Conservation (phyloP, 2,113 vertebrate species). For the Corapipo altera region DNA sequence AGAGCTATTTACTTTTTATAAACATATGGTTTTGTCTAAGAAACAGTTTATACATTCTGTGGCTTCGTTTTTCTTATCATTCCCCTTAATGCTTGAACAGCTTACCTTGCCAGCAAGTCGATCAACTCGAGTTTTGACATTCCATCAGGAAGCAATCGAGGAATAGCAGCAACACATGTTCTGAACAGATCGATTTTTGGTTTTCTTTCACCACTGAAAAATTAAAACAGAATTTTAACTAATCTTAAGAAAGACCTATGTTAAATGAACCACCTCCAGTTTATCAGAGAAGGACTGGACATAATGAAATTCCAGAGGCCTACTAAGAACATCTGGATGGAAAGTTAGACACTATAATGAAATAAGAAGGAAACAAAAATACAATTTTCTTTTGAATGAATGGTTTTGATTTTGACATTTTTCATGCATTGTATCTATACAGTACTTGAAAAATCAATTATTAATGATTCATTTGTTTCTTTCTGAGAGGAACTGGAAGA, state of each 20-base stretch:
- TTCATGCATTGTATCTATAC: not conserved
- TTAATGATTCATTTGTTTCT: not conserved
- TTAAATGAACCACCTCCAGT: not conserved
- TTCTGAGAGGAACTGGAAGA: not conserved
- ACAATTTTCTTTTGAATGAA: not conserved
- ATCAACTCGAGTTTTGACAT: constrained; percentile 98
- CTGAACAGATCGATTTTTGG: constrained; percentile 98
- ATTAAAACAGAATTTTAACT: constrained; percentile 26
- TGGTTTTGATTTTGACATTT: not conserved
- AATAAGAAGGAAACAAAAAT: not conserved
- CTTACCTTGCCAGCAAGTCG: constrained; percentile 91
- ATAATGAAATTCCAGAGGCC: not conserved
- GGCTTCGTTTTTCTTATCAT: not conserved
- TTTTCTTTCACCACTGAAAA: constrained; percentile 92
- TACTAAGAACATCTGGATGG: not conserved
- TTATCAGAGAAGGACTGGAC: not conserved
- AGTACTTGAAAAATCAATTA: not conserved
- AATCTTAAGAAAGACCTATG: not conserved
- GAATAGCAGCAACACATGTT: constrained; percentile 96
- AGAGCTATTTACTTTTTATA: not conserved
- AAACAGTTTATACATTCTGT: not conserved
- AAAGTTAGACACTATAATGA: not conserved
- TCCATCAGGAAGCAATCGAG: constrained; percentile 94
- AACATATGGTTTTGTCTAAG: not conserved
- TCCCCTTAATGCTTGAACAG: not conserved